Percentiles rank a stretch among this genome's conserved stretches.
Evolutionary conservation across 2,113 vertebrate species (phyloP).

Genomic region (Centropus bengalensis): DNA sequence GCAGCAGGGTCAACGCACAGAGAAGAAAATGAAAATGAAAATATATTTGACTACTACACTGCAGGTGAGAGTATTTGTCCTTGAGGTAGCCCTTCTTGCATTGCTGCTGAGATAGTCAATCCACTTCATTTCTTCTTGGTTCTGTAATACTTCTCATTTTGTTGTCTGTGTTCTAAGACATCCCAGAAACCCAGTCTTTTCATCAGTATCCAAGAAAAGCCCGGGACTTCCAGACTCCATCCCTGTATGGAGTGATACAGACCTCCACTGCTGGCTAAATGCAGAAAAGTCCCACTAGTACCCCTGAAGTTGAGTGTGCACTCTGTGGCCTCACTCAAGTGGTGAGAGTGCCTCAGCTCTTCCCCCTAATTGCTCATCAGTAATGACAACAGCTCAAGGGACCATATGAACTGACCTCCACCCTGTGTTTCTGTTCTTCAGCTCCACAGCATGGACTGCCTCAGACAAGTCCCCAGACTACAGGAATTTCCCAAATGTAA

Average conservation of each 20-base stretch:
- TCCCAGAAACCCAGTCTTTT: not conserved
- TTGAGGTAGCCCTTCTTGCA: not conserved
- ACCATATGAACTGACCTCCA: not conserved
- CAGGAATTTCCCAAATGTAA: not conserved
- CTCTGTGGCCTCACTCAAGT: not conserved
- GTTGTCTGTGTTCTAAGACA: not conserved
- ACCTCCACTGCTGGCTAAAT: not conserved
- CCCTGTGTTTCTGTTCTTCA: not conserved
- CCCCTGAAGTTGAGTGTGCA: not conserved
- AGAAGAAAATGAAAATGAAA: not conserved
- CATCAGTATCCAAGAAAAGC: accelerated
- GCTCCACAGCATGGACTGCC: not conserved
- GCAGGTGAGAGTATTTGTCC: not conserved
- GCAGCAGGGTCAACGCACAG: not conserved
- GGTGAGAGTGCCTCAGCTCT: not conserved
- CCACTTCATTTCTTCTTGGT: not conserved
- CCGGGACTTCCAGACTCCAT: no score
- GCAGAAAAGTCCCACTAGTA: not conserved
- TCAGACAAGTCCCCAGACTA: not conserved
- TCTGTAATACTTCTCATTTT: not conserved
- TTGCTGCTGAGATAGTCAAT: not conserved
- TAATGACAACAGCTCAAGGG: not conserved
- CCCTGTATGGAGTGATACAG: not conserved
- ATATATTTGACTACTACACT: accelerated
- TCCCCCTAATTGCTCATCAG: not conserved